These are phyloP conservation scores for Sternarchorhynchus goeldii DNA, from an alignment of 2,797 vertebrate genomes.

Conservation along the genomic window DNA sequence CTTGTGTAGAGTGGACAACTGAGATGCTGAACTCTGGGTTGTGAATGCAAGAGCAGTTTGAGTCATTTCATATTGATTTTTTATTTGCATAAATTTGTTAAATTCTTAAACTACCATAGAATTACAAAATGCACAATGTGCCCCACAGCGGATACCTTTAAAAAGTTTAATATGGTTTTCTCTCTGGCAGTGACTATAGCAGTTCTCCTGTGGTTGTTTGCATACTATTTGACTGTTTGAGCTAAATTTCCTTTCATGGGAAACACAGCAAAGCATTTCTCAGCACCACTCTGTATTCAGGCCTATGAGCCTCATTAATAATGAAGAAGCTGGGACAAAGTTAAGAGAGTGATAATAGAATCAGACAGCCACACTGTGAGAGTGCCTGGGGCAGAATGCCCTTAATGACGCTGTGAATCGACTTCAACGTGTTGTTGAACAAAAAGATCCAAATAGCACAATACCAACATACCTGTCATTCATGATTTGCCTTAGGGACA, in stretches of 20 bases:
- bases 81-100: neutral
- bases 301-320: conserved; percentile 30
- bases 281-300: conserved; percentile 11
- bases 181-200: neutral
- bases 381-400: conserved; percentile 5
- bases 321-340: conserved; percentile 25
- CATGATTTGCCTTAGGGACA: conserved; percentile 19
- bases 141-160: neutral
- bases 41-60: neutral
- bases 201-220: conserved; percentile 17
- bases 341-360: conserved; percentile 32
- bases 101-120: neutral
- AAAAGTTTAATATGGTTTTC: neutral
- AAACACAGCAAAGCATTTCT: neutral
- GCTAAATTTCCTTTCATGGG: conserved; percentile 20
- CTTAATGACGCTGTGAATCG: conserved; percentile 26
- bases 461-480: conserved; percentile 24
- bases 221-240: neutral
- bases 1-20: conserved; percentile 5
- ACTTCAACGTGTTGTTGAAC: conserved; percentile 19
- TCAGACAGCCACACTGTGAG: conserved; percentile 10
- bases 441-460: conserved; percentile 1
- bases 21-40: neutral
- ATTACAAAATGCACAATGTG: neutral
- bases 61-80: neutral